A percentile compares a stretch with the other conserved stretches of the same genome.
Evolutionary conservation across 2,888 invertebrate species (phyloP).

Genomic region (Tipula vernalis): DNA sequence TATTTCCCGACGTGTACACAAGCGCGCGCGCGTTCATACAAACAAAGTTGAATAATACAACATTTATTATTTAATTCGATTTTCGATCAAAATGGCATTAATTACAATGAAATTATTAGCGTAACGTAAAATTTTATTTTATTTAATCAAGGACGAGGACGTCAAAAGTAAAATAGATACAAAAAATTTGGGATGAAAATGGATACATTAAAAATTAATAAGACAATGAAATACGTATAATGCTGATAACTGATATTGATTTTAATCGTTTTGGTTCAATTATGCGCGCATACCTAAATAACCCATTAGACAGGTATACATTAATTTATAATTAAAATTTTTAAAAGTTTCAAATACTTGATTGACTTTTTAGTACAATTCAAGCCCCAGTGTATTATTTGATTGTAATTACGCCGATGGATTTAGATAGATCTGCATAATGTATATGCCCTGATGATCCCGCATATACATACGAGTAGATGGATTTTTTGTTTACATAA

Average conservation of each 20-base stretch:
- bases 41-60: neutral
- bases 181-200: neutral
- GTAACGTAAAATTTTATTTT: neutral
- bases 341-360: too few relatives aligned
- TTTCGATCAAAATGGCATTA: neutral
- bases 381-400: too few relatives aligned
- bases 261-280: neutral
- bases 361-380: too few relatives aligned
- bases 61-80: neutral
- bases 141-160: neutral
- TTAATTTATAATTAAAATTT: too few relatives aligned
- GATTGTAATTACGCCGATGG: too few relatives aligned
- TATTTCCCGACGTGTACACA: too few relatives aligned
- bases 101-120: neutral
- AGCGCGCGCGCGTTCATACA: too few relatives aligned
- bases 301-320: neutral
- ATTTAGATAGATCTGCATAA: too few relatives aligned
- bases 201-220: neutral
- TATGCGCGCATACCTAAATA: neutral
- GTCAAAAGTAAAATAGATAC: neutral
- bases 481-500: neutral
- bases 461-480: too few relatives aligned
- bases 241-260: neutral
- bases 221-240: neutral
- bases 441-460: too few relatives aligned